Evolutionary conservation across 2,113 vertebrate species (phyloP).

Genomic region (Paralichthys olivaceus): DNA sequence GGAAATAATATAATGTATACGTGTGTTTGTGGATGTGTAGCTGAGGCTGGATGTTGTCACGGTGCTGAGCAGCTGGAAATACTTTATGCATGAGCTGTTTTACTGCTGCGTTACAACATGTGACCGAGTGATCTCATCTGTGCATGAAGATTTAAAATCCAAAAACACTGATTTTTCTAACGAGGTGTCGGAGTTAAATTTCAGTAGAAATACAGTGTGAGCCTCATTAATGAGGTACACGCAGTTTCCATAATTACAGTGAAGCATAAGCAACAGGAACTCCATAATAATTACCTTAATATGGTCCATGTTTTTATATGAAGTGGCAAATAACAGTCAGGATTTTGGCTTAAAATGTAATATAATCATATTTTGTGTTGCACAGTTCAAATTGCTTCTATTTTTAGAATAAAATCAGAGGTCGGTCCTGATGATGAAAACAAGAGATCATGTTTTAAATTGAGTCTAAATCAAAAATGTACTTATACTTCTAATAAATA

Average conservation of each 20-base stretch:
- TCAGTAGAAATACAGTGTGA: background rate
- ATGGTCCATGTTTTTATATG: no score
- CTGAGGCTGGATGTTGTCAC: background rate
- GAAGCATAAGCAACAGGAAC: background rate
- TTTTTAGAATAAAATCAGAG: no score
- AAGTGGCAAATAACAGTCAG: no score
- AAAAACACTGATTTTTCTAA: background rate
- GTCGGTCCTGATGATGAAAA: background rate
- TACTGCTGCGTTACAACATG: background rate
- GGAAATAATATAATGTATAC: background rate
- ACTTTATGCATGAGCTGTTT: conserved; percentile 1
- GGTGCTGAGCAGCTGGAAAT: conserved; percentile 4
- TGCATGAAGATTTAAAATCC: background rate
- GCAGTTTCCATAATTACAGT: background rate
- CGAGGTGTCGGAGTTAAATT: background rate
- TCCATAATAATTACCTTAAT: no score
- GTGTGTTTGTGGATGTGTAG: background rate
- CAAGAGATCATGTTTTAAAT: background rate
- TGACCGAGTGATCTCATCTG: background rate
- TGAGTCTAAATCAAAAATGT: background rate
- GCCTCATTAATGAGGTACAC: background rate
- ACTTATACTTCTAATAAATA: no score
- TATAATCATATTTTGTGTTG: no score
- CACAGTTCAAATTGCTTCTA: no score
- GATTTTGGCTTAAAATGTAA: no score